A percentile compares a stretch with the other conserved stretches of the same genome.
These are phyloP conservation scores for Sinelater perroti DNA, from an alignment of 2,888 invertebrate genomes.

Conservation along the genomic window DNA sequence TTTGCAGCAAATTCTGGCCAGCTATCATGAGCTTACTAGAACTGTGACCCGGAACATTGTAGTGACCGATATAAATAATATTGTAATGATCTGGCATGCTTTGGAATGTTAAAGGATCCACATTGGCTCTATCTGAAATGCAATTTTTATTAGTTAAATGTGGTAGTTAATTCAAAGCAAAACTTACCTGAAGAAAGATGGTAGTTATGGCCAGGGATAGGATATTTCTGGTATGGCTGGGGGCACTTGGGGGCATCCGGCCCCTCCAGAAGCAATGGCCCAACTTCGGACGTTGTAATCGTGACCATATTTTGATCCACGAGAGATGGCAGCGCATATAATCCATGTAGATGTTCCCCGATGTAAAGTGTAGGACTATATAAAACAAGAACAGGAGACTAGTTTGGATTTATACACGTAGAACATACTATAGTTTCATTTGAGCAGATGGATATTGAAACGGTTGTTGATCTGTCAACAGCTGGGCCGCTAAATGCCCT, in stretches of 20 bases:
- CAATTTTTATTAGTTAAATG: neutral
- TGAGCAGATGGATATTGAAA: slow-evolving; percentile 59
- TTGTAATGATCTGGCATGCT: slow-evolving; percentile 51
- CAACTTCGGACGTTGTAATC: slow-evolving; percentile 76
- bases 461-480: slow-evolving; percentile 54
- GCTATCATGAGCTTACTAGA: slow-evolving; percentile 56
- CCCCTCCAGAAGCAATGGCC: slow-evolving; percentile 78
- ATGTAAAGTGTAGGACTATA: slow-evolving; percentile 93
- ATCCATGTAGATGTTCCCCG: slow-evolving; percentile 85
- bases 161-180: neutral
- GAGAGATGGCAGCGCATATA: slow-evolving; percentile 91
- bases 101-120: slow-evolving; percentile 52
- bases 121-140: slow-evolving; percentile 38
- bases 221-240: slow-evolving; percentile 41
- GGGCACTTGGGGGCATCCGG: slow-evolving; percentile 61
- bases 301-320: slow-evolving; percentile 91
- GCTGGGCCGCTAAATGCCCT: slow-evolving; percentile 63
- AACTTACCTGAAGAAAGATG: slow-evolving; percentile 47
- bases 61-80: slow-evolving; percentile 69
- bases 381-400: too few relatives aligned
- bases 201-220: slow-evolving; percentile 55
- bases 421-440: slow-evolving; percentile 65
- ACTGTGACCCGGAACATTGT: slow-evolving; percentile 73
- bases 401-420: slow-evolving; percentile 20
- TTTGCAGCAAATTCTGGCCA: slow-evolving; percentile 48